Evolutionary conservation across 2,888 invertebrate species (phyloP).

Genomic region (Acrobasis repandana): DNA sequence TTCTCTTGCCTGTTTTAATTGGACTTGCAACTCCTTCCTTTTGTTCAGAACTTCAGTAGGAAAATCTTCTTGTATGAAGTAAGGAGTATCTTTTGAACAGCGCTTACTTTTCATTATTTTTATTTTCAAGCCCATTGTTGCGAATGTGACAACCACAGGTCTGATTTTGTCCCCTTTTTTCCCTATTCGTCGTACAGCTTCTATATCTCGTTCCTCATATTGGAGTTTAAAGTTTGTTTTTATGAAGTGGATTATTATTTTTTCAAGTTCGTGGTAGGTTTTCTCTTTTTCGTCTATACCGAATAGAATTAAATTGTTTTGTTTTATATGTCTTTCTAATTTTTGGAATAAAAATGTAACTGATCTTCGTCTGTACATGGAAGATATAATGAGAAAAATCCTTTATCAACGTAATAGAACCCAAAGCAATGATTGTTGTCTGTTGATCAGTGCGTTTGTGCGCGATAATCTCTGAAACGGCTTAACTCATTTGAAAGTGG

Average conservation of each 20-base stretch:
- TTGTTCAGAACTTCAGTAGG: not conserved
- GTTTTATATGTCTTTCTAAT: not conserved
- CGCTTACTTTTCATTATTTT: not conserved
- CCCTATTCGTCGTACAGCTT: not conserved
- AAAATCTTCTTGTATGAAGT: not conserved
- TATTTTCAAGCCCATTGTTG: too few relatives aligned
- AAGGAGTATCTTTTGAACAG: not conserved
- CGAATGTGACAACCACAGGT: not conserved
- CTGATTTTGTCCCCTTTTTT: not conserved
- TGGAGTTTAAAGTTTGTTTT: not conserved
- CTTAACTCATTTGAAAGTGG: too few relatives aligned
- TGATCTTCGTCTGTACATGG: too few relatives aligned
- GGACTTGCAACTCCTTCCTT: not conserved
- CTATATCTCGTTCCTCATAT: not conserved
- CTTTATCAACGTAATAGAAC: too few relatives aligned
- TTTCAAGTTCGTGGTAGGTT: not conserved
- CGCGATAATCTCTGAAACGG: too few relatives aligned
- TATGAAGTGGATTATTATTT: too few relatives aligned
- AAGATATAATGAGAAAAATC: too few relatives aligned
- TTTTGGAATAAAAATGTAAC: too few relatives aligned
- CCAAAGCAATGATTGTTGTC: too few relatives aligned
- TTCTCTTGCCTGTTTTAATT: not conserved
- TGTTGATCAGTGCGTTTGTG: too few relatives aligned
- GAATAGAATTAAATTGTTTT: not conserved
- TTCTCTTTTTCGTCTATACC: not conserved